phyloP scores from a whole-genome alignment of 2,797 vertebrate species.

The Cercopithecus mitis region DNA sequence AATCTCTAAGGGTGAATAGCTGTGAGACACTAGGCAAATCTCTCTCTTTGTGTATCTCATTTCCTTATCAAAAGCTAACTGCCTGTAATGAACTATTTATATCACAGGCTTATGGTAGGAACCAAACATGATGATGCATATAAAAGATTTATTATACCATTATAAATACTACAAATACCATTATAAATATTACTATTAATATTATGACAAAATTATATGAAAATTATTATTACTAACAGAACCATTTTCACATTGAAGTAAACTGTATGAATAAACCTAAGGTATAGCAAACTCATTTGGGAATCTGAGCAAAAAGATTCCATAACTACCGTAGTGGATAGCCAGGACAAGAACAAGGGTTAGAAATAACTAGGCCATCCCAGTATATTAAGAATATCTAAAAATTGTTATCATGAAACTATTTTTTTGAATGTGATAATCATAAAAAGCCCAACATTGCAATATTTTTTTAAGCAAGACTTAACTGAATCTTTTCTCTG shows the following conservation, averaged over 20 bases:
- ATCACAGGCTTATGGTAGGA: background rate
- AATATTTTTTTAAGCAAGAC: background rate
- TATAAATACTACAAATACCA: background rate
- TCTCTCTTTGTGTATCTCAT: background rate
- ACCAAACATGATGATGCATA: background rate
- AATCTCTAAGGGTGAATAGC: background rate
- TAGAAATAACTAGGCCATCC: background rate
- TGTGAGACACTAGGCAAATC: background rate
- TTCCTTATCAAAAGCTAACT: background rate
- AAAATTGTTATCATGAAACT: background rate
- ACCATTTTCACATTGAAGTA: background rate
- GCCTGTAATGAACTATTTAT: conserved; percentile 20
- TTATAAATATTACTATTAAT: conserved; percentile 44
- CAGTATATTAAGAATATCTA: background rate
- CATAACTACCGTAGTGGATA: background rate
- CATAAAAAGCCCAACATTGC: background rate
- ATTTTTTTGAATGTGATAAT: background rate
- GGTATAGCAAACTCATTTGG: background rate
- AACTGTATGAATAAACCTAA: background rate
- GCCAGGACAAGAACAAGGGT: background rate
- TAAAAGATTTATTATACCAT: conserved; percentile 20
- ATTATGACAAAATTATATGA: conserved; percentile 41
- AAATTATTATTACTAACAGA: background rate
- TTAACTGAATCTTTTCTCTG: background rate
- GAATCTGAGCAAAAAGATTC: background rate